phyloP scores from a whole-genome alignment of 2,888 invertebrate species.

The Drosophila anomelani region DNA sequence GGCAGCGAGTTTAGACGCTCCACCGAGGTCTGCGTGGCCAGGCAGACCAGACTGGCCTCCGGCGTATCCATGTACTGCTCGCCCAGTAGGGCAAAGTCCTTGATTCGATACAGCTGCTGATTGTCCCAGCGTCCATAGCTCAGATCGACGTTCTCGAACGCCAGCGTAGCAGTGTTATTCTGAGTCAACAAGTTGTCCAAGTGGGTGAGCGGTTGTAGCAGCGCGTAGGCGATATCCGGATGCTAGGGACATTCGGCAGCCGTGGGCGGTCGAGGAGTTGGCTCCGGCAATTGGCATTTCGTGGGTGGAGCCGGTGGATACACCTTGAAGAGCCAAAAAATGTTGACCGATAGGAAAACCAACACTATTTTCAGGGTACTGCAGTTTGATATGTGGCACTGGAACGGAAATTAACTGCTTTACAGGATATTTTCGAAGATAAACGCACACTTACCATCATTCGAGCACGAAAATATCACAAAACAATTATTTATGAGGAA shows the following conservation, averaged over 20 bases:
- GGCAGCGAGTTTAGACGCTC: conserved; percentile 92
- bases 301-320: conserved; percentile 49
- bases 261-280: conserved; percentile 9
- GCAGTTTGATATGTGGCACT: conserved; percentile 56
- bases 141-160: conserved; percentile 87
- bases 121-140: conserved; percentile 91
- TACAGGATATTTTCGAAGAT: not conserved
- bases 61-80: conserved; percentile 86
- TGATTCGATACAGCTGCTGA: conserved; percentile 88
- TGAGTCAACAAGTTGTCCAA: conserved; percentile 23
- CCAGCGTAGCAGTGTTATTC: conserved; percentile 63
- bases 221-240: conserved; percentile 31
- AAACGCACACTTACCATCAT: conserved; percentile 12
- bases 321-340: conserved; percentile 62
- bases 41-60: conserved; percentile 86
- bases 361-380: conserved; percentile 56
- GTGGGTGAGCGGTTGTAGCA: conserved; percentile 29
- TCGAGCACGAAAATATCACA: conserved; percentile 26
- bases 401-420: not conserved
- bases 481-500: conserved; percentile 21
- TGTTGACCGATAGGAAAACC: conserved; percentile 53
- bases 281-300: conserved; percentile 10
- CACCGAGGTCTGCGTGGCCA: conserved; percentile 94
- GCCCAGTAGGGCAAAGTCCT: conserved; percentile 90
- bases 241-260: conserved; percentile 45